These are phyloP conservation scores for Pipistrellus kuhlii DNA, from an alignment of 2,797 vertebrate species.

Conservation along the genomic window DNA sequence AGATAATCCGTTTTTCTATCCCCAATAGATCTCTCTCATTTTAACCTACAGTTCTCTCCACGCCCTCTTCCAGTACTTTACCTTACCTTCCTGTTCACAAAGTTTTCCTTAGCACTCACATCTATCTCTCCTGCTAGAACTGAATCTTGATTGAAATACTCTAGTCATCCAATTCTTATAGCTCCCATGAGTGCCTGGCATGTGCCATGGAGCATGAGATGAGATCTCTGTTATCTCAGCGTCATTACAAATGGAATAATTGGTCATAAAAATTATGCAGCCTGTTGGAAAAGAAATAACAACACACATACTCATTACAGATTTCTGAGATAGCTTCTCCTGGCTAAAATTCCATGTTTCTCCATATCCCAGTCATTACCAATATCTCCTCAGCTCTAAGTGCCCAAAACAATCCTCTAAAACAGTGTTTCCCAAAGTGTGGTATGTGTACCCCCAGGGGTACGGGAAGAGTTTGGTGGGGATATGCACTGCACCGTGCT, in stretches of 20 bases:
- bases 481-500: too few species aligned
- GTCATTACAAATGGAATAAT: constrained; percentile 84
- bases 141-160: background rate
- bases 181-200: constrained; percentile 48
- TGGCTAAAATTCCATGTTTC: constrained; percentile 47
- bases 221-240: constrained; percentile 81
- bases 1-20: constrained; percentile 21
- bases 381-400: background rate
- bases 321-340: constrained; percentile 73
- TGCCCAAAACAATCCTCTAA: constrained; percentile 14
- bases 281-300: constrained; percentile 77
- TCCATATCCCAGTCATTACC: constrained; percentile 2
- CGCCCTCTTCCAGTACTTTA: background rate
- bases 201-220: constrained; percentile 77
- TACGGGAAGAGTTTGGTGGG: too few species aligned
- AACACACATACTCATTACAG: constrained; percentile 68
- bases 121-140: background rate
- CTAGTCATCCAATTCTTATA: background rate
- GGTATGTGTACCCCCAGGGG: too few species aligned
- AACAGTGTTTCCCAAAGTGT: background rate
- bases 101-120: background rate
- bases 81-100: background rate
- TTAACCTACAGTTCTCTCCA: background rate
- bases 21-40: constrained; percentile 21
- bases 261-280: constrained; percentile 83